A percentile compares a stretch with the other conserved stretches of the same genome.
phyloP scores from a whole-genome alignment of 2,797 vertebrate species.

The Clamator glandarius region DNA sequence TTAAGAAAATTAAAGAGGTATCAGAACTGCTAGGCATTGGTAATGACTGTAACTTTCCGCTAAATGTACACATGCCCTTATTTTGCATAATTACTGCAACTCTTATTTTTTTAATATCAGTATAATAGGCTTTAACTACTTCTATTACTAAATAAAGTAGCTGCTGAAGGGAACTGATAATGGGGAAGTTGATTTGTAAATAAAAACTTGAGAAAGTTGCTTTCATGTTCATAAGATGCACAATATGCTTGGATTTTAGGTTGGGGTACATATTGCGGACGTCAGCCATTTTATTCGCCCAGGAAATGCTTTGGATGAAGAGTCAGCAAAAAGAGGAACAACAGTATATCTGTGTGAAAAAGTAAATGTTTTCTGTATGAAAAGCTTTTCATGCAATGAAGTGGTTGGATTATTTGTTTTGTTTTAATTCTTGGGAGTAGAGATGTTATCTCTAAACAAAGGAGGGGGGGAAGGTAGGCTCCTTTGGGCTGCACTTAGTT shows the following conservation, averaged over 20 bases:
- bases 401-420: neutral
- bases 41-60: neutral
- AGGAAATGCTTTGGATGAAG: conserved; percentile 93
- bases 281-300: conserved; percentile 98
- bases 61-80: neutral
- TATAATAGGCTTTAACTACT: neutral
- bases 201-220: neutral
- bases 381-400: neutral
- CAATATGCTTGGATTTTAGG: conserved; percentile 75
- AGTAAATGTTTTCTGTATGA: conserved; percentile 72
- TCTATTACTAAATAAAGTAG: fast-evolving
- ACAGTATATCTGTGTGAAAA: conserved; percentile 98
- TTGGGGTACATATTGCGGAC: conserved; percentile 97
- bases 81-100: neutral
- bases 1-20: neutral
- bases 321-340: conserved; percentile 93
- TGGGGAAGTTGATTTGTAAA: neutral
- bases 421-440: neutral
- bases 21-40: neutral
- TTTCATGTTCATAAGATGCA: neutral
- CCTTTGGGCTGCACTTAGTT: neutral
- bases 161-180: neutral
- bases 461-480: neutral
- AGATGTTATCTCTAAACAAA: neutral
- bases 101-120: neutral